phyloP scores from a whole-genome alignment of 2,113 vertebrate species.

The Cyprinus carpio region DNA sequence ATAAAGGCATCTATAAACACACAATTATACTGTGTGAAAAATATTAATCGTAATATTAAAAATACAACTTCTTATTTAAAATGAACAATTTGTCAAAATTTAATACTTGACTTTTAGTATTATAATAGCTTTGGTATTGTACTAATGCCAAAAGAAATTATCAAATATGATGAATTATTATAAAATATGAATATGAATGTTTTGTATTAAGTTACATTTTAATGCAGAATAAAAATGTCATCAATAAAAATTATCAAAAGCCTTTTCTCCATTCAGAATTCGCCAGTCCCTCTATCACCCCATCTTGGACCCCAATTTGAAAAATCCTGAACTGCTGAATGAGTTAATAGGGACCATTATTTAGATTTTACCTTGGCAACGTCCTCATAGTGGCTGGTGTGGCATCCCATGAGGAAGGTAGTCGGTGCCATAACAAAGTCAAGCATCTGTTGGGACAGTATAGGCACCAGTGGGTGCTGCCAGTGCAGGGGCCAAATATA shows the following conservation, averaged over 20 bases:
- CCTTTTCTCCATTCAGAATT: background rate
- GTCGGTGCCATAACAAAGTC: conserved; percentile 97
- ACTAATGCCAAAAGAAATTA: no score
- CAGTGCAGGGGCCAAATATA: conserved; percentile 87
- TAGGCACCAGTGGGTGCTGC: conserved; percentile 91
- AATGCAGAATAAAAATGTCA: background rate
- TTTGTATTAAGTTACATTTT: background rate
- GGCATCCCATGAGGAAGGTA: conserved; percentile 96
- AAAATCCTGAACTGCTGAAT: background rate
- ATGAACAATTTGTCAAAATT: no score
- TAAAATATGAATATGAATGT: background rate
- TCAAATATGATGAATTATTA: background rate
- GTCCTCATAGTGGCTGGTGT: conserved; percentile 83
- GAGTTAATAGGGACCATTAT: background rate
- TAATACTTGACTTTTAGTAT: no score
- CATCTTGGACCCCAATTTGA: background rate
- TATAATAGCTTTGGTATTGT: no score
- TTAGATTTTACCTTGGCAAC: conserved; percentile 78
- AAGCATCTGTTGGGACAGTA: conserved; percentile 88
- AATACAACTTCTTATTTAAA: background rate
- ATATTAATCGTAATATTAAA: background rate
- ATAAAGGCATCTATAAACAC: background rate
- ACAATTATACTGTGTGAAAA: background rate
- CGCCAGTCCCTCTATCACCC: background rate
- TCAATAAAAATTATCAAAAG: background rate